phyloP scores from a whole-genome alignment of 2,797 vertebrate species.

The Sebastes iracundus region DNA sequence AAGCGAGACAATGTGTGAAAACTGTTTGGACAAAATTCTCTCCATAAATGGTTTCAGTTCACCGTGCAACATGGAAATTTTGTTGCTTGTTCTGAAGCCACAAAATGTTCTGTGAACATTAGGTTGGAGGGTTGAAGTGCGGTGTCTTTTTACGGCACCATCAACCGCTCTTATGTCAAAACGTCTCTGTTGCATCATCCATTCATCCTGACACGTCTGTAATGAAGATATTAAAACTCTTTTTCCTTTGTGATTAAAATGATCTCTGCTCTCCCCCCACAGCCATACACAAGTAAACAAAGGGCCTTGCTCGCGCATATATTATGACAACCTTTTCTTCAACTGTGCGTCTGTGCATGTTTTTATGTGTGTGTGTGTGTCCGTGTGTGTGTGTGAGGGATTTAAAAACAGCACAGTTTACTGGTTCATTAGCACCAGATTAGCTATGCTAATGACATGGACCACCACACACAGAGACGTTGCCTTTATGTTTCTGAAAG shows the following conservation, averaged over 20 bases:
- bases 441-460: conserved; percentile 86
- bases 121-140: conserved; percentile 8
- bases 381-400: conserved; percentile 44
- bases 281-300: conserved; percentile 78
- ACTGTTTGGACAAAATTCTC: conserved; percentile 17
- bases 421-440: conserved; percentile 84
- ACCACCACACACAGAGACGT: conserved; percentile 74
- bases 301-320: conserved; percentile 69
- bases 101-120: background rate
- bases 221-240: conserved; percentile 78
- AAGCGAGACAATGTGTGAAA: conserved; percentile 27
- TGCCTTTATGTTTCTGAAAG: conserved; percentile 77
- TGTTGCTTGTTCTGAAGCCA: conserved; percentile 11
- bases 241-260: conserved; percentile 79
- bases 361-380: conserved; percentile 42
- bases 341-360: conserved; percentile 62
- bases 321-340: conserved; percentile 75
- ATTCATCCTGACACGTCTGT: conserved; percentile 59
- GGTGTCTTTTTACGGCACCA: conserved; percentile 13
- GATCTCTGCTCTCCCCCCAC: conserved; percentile 74
- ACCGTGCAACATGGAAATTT: background rate
- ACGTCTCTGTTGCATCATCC: conserved; percentile 35
- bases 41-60: conserved; percentile 30
- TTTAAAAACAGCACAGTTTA: conserved; percentile 79
- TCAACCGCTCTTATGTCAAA: conserved; percentile 43